Evolutionary conservation across 2,888 invertebrate genomes (phyloP), one percentile per base, ranked within the genome.

Genomic region (Mythimna albipuncta): DNA sequence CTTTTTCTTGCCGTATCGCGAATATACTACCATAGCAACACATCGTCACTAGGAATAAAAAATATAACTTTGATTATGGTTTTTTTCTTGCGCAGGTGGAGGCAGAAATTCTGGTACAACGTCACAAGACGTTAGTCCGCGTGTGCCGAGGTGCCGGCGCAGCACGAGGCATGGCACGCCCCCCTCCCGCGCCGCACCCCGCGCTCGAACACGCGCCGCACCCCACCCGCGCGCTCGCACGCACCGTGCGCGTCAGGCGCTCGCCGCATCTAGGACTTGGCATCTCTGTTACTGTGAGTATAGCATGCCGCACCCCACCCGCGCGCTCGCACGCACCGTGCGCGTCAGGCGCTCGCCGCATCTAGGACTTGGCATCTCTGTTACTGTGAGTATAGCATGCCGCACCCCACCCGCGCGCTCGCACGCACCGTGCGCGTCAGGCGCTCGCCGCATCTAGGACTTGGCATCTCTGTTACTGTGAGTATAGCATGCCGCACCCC

Each of bases 401-500:
- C 61, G 98, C 75, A 84, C 87, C 69, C 86, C 91, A 73, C 93
- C 11, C 96, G 96, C 83, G 96, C 97, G 32, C 97, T 96, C 63
- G 96, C 97, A 16, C 94, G 97, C 84, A 96, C 96, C 61, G 98
- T 98, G 80, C 96, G 97, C 69, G 97, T 98, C 79, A 96, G 97
- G 59, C 97, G 98, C 89, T 97, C 97, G 83, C 97, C 97, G n/a
- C 97, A 98, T 73, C 98, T 98, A 89, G 98, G 98, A 0, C 97
- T 98, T 66, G 98, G 98, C 70, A 98, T 98, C 91, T 98, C 98
- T 47, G 98, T 98, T 84, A 98, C 98, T 70, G 98, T 98, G 89
- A 92, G 88, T 88, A 59, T 41, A 41, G 32, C 21, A 41, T 91
- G 96, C 96, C 61, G 98, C 75, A 84, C 87, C 69, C 86, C 91